Evolutionary conservation across 2,113 vertebrate genomes (phyloP), one percentile per base, ranked within the genome.

Genomic region (Poeciliopsis prolifica): DNA sequence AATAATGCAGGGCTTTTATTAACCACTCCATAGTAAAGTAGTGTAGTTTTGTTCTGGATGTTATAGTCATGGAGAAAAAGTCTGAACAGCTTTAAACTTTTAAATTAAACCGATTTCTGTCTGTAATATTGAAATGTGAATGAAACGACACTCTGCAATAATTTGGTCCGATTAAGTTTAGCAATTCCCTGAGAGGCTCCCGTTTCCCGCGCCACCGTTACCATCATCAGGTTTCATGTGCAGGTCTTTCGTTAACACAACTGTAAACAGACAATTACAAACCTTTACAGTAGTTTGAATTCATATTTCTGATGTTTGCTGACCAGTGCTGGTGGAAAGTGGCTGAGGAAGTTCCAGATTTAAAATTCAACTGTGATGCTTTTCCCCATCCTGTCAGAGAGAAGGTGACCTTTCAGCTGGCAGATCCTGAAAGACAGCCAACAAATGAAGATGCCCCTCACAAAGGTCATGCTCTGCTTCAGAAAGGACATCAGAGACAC

Each of bases 391-490:
- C 77, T 82, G 86, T 92, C 86, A 90, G 83, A 80, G 73, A 66
- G 78, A 86, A 81, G 75, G 71, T 93, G 93, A 93, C 94, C 93
- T 94, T 95, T 95, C 24, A 75, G 67, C 44, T 19, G 77, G 74
- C 80, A 87, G 70, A 88, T 79, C 76, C 81, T 85, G 88, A 88
- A 82, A 85, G 92, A 91, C 90, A 88, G 84, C 77, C 85, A 80
- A 91, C 90, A 91, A 91, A 92, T 93, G 89, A 93, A 93, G 91
- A 93, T 87, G 88, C 84, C 84, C 89, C 77, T 54, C 79, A 84
- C 90, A 94, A 94, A 94, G 91, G 93, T 93, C 92, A 91, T 75
- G 79, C 72, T 83, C 90, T 90, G 82, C 75, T 88, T 79, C 86
- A 80, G 85, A 92, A 91, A 91, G 84, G 86, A 92, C 91, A 92